Base-by-base conservation (phyloP, 2,113 vertebrate genomes). In the Rhynchopsitta pachyrhyncha region DNA sequence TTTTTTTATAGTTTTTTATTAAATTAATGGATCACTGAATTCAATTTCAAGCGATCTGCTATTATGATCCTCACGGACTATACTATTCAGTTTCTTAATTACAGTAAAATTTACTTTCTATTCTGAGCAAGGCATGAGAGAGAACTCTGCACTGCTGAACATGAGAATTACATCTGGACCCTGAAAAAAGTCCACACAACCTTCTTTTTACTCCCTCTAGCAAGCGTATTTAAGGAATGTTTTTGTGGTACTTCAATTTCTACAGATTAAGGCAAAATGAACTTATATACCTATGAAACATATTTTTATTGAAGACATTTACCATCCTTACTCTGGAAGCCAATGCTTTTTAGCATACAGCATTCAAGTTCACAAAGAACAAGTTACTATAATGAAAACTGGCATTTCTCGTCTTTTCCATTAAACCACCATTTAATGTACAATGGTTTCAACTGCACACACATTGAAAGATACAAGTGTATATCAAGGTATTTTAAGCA, bases 301-400 rank as follows among this genome's bases (percentile, higher is more conserved):
- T 16, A 75, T 67, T 91, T 91, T 91, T 73, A 84, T 33, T n/a
- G 42, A 90, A 84, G 82, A 62, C 78, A 75, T 79, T 87, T 82
- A 53, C 31, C 50, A 76, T 31, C 31, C 28, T 59, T 60, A 71
- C 46, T 42, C 69, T 91, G 66, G 82, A 82, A 74, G 33, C 24
- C 22, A 78, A 46, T 46, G 37, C 41, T 41, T 85, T 64, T 49
- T 19, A 71, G 75, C 70, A 92, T 79, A 88, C 76, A 70, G 47
- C 69, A 76, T 85, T 79, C 37, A 79, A 59, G 63, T 47, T 75
- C 31, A 77, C 60, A 95, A 90, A 90, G 70, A 93, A 52, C 64
- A 84, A 90, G 70, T 94, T 93, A 67, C 78, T 90, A 78, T 75
- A 79, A 82, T 13, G 70, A 75, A 92, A 90, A 70, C n/a, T 55